Base-by-base conservation (phyloP, 2,888 invertebrate species). In the Epinotia ramella region DNA sequence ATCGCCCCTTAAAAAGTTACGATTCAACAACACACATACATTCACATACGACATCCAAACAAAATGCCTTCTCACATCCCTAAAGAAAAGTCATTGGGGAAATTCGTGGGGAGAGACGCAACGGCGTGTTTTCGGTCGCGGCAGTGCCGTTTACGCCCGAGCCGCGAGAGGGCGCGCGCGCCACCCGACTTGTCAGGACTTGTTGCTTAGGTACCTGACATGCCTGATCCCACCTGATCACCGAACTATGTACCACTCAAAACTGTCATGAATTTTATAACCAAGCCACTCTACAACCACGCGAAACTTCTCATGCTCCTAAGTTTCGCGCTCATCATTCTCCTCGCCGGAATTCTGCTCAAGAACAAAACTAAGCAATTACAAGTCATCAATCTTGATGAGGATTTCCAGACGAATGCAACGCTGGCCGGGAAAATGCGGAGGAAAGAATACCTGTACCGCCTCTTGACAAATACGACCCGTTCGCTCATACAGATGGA, bases 401-500 rank as follows among this genome's bases (percentile, higher is more conserved):
- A 87, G 86, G 88, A 88, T 84, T 84, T 88, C 77, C 84, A 88
- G 86, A 91, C 85, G 89, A 93, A 93, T 91, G 89, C 81, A 84
- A 93, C 86, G 77, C 81, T 88, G 80, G 88, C 90, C 77, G 86
- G 84, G 81, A 91, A 91, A 89, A 86, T 90, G 84, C 89, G 87
- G 84, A 90, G 93, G 87, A 94, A 94, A 88, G 95, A 95, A 90
- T 94, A 94, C 89, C 90, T 95, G 84, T 95, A 94, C 90, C 90
- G 93, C 77, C 92, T 95, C 83, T 88, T 95, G 89, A 94, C 94
- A 89, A 95, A 95, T 91, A 94, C 94, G 83, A 95, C 94, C 83
- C 94, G 94, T 82, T 94, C 94, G 79, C 94, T 95, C 88, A 95
- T 95, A 93, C 94, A 94, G 89, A 95, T 95, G 95, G 95, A 95